Evolutionary conservation across 2,888 invertebrate species (phyloP).

Genomic region (Thereva nobilitata): DNA sequence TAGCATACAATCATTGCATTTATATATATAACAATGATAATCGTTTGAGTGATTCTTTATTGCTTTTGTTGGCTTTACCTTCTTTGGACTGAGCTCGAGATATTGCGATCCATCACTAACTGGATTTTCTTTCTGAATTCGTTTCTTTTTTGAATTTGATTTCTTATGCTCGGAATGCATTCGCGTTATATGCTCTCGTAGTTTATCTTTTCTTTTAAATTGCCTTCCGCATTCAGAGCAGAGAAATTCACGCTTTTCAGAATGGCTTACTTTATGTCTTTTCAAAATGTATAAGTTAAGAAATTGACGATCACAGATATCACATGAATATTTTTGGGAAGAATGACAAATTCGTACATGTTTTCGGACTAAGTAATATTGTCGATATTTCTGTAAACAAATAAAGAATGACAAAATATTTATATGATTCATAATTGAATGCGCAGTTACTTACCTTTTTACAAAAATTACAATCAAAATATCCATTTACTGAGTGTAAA

Average conservation of each 20-base stretch:
- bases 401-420: slow-evolving; percentile 36
- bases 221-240: slow-evolving; percentile 77
- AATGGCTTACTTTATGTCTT: slow-evolving; percentile 65
- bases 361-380: slow-evolving; percentile 72
- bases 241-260: slow-evolving; percentile 69
- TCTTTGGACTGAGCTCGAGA: background rate
- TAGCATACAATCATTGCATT: slow-evolving; percentile 59
- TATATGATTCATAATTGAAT: background rate
- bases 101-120: slow-evolving; percentile 5
- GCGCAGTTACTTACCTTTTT: slow-evolving; percentile 58
- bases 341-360: slow-evolving; percentile 76
- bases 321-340: slow-evolving; percentile 68
- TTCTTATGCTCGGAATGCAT: slow-evolving; percentile 41
- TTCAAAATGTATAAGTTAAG: slow-evolving; percentile 72
- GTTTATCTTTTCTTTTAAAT: slow-evolving; percentile 66
- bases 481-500: slow-evolving; percentile 66
- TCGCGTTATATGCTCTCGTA: slow-evolving; percentile 43
- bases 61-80: slow-evolving; percentile 33
- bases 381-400: slow-evolving; percentile 62
- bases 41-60: slow-evolving; percentile 62
- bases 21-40: slow-evolving; percentile 74
- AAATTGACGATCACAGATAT: slow-evolving; percentile 71
- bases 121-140: background rate
- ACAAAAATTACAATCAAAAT: slow-evolving; percentile 73
- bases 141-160: slow-evolving; percentile 13